Base-by-base conservation (phyloP, 2,797 vertebrate genomes). In the Orestias chungarensis region DNA sequence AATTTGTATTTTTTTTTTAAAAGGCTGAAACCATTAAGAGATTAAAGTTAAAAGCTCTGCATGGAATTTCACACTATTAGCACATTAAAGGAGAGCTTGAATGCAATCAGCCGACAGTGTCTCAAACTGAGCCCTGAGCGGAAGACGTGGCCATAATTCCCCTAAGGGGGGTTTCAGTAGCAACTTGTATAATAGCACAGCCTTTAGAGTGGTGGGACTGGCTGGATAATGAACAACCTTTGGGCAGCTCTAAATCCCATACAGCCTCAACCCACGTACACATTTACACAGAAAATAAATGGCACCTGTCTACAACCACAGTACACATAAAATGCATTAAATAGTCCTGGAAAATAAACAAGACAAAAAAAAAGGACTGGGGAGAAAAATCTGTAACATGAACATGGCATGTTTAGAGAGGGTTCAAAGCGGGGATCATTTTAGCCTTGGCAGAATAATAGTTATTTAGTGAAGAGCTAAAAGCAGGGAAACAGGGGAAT, bases 21-120 rank as follows among this genome's bases (percentile, higher is more conserved):
- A 73, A 74, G 75, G 83, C 73, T 81, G 86, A 89, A 57, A 71
- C 71, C 42, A 70, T 88, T 55, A 74, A 42, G 29, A 86, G 82
- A 87, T 74, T 74, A 86, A 90, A 87, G 82, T 86, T 82, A 79
- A 86, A 89, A 87, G 82, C 83, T 88, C 70, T 78, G 77, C 74
- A 77, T 44, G 47, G 74, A 74, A 79, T 79, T 82, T 86, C 84
- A 90, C 78, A 65, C 82, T 80, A 87, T 91, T 90, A 91, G 78
- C 85, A 83, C 83, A 88, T 88, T 88, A 85, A 87, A 81, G 73
- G 71, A 91, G 82, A 64, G 85, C 78, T 90, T 91, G 90, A 91
- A 92, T 88, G 89, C 83, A 86, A 83, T 82, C 87, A 81, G 80
- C 85, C 84, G 85, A 92, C 59, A 83, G 90, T 87, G 85, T 86